Evolutionary conservation across 1,140 invertebrate genomes (phyloP).

Genomic region (Bradynema listronoti): DNA sequence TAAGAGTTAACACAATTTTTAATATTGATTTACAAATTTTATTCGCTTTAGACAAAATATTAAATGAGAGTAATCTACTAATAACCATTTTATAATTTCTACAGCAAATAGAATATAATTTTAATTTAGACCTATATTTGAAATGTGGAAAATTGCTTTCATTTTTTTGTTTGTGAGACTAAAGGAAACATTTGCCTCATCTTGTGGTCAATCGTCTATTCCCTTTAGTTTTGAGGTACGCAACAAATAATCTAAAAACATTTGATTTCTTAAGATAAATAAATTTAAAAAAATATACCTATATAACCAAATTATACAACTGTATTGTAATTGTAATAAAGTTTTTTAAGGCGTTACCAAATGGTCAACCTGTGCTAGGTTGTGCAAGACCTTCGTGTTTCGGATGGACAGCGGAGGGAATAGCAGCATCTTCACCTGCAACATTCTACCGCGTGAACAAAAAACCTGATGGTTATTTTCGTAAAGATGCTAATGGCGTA

Average conservation of each 20-base stretch:
- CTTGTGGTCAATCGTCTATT: slow-evolving; percentile 45
- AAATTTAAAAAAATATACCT: slow-evolving; percentile 1
- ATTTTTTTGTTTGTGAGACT: too few species aligned
- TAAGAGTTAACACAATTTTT: too few species aligned
- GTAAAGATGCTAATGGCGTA: slow-evolving; percentile 4
- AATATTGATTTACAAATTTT: too few species aligned
- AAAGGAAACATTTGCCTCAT: slow-evolving; percentile 34
- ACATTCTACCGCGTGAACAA: slow-evolving; percentile 38
- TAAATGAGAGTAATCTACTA: too few species aligned
- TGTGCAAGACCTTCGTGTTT: slow-evolving; percentile 49
- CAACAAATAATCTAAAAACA: not conserved
- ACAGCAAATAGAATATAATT: too few species aligned
- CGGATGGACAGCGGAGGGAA: slow-evolving; percentile 42
- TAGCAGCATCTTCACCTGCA: slow-evolving; percentile 25
- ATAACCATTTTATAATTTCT: too few species aligned
- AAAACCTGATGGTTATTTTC: slow-evolving; percentile 25
- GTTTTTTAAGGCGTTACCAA: slow-evolving; percentile 36
- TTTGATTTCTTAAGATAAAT: not conserved
- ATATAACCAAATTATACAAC: not conserved
- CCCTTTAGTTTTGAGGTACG: slow-evolving; percentile 46
- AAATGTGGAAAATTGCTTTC: too few species aligned
- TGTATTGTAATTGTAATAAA: not conserved
- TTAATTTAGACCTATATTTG: too few species aligned
- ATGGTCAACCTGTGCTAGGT: slow-evolving; percentile 48
- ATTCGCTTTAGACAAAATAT: too few species aligned